phyloP scores from a whole-genome alignment of 2,797 vertebrate species.

The Sus cebifrons region DNA sequence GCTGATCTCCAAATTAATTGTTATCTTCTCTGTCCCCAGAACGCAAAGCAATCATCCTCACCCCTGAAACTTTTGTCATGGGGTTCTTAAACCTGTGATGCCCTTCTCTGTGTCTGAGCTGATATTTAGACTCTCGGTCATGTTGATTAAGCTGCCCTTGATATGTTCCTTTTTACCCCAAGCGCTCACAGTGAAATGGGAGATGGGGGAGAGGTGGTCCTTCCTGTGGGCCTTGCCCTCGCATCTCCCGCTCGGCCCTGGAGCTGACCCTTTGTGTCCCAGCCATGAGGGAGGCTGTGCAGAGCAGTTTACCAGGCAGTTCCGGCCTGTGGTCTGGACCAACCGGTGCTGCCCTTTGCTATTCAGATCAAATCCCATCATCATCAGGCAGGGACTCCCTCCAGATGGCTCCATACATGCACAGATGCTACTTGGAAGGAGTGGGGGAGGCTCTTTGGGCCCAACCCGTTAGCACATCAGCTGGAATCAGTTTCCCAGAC shows the following conservation, averaged over 20 bases:
- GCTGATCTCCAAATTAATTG: conserved; percentile 26
- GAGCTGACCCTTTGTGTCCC: neutral
- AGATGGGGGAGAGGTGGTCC: neutral
- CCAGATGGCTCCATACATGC: conserved; percentile 5
- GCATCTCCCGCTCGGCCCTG: neutral
- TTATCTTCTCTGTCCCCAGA: neutral
- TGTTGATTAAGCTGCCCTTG: neutral
- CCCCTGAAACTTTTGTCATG: neutral
- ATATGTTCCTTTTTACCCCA: neutral
- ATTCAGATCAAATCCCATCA: conserved; percentile 44
- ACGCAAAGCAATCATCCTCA: neutral
- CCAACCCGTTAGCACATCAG: neutral
- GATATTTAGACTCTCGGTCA: neutral
- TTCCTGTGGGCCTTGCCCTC: neutral
- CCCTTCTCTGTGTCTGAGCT: neutral
- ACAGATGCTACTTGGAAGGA: conserved; percentile 1
- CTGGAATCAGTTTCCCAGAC: neutral
- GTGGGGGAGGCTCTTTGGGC: neutral
- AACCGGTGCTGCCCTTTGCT: neutral
- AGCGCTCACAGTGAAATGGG: neutral
- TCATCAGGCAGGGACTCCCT: neutral
- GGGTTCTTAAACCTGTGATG: neutral
- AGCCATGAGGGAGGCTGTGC: neutral
- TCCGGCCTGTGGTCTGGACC: neutral
- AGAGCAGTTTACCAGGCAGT: neutral